Evolutionary conservation across 2,888 invertebrate genomes (phyloP), one percentile per base, ranked within the genome.

Genomic region (Apotomis turbidana): DNA sequence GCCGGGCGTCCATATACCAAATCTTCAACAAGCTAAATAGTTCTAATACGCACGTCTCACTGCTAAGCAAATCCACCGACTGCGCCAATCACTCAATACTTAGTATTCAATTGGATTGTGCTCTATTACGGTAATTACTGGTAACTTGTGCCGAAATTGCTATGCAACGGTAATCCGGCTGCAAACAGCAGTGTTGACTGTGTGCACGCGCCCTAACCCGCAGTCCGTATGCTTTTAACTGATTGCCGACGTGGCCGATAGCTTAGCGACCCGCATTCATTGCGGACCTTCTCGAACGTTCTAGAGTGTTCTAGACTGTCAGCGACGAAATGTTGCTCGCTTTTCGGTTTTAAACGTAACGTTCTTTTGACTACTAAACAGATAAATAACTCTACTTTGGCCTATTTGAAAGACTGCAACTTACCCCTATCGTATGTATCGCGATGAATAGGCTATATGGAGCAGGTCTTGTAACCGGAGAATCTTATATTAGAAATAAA

Each of bases 181-280:
- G 9, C 68, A 13, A 51, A 38, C 58, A 15, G 44, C 60, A 10
- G 57, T 63, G 62, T 63, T 62, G 74, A 62, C 46, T 64, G 58
- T 63, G 74, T 74, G 64, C 70, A 63, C 51, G 46, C 59, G 58
- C 61, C 78, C 71, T 76, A 68, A 75, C 68, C 69, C 49, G 51
- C 68, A 55, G 71, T 63, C 71, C 67, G 74, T 67, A 82, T 79
- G 84, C 84, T 84, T 84, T 84, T 83, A 84, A 84, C 84, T 83
- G 84, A 84, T 84, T 84, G 82, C 79, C 76, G 76, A 75, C 78
- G 77, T 76, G 74, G 74, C 77, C 72, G 66, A 73, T 82, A 81
- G 79, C 79, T 78, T 74, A 76, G 76, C 68, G 66, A 67, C 73
- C 67, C 58, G 63, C 64, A 68, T 67, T 68, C 62, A 70, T 55